Percentiles rank a stretch among this genome's conserved stretches.
phyloP scores from a whole-genome alignment of 2,113 vertebrate genomes.

The Acanthochromis polyacanthus region DNA sequence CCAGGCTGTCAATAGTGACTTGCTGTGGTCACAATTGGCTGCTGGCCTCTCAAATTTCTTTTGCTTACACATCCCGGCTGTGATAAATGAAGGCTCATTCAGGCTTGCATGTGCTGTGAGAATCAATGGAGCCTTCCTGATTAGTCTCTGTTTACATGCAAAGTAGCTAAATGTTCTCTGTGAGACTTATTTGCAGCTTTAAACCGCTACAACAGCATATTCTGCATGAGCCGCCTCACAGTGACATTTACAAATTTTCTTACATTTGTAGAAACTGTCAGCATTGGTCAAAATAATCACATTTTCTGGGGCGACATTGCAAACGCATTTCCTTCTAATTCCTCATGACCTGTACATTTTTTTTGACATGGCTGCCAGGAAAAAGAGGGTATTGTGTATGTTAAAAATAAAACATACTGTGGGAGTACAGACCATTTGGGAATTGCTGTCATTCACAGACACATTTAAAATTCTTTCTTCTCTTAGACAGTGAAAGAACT shows the following conservation, averaged over 20 bases:
- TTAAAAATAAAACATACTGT: neutral
- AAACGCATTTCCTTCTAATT: neutral
- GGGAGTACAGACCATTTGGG: neutral
- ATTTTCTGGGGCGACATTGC: neutral
- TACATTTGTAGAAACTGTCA: no score
- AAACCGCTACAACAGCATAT: neutral
- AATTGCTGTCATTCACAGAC: neutral
- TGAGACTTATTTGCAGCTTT: neutral
- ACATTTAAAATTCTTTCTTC: slow-evolving; percentile 1
- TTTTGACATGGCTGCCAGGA: neutral
- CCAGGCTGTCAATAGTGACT: slow-evolving; percentile 42
- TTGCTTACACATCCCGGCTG: neutral
- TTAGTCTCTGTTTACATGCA: neutral
- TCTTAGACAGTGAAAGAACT: neutral
- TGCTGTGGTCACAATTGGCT: slow-evolving; percentile 2
- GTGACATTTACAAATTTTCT: neutral
- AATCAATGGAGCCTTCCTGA: neutral
- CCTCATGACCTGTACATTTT: neutral
- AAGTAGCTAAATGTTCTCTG: neutral
- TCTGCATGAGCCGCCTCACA: neutral
- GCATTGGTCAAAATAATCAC: no score
- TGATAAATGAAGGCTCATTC: slow-evolving; percentile 36
- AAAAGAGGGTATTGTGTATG: neutral
- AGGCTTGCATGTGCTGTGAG: slow-evolving; percentile 1
- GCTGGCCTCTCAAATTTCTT: slow-evolving; percentile 11